A percentile compares a stretch with the other conserved stretches of the same genome.
Conservation (phyloP, 2,797 vertebrate genomes). For the Geotrypetes seraphini region DNA sequence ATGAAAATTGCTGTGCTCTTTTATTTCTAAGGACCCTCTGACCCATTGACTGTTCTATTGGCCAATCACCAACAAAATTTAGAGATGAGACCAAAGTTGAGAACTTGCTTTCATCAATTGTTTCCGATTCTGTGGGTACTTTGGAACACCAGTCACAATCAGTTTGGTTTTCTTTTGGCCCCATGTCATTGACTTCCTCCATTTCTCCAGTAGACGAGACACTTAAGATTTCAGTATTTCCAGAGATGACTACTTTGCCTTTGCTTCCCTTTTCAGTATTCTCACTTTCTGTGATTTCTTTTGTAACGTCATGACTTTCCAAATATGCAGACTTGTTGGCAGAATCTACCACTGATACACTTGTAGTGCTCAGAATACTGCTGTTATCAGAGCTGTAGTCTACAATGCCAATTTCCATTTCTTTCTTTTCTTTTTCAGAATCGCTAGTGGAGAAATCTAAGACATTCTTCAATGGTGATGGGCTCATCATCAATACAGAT, state of each 20-base stretch:
- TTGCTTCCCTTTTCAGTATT: constrained; percentile 1
- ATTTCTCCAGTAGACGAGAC: not conserved
- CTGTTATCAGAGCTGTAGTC: constrained; percentile 8
- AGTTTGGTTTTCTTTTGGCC: constrained; percentile 5
- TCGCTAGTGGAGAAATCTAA: not conserved
- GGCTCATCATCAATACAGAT: not conserved
- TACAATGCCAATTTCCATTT: constrained; percentile 2
- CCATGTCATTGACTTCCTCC: constrained; percentile 7
- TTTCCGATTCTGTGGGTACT: constrained; percentile 6
- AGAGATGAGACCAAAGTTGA: constrained; percentile 25
- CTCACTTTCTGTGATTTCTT: constrained; percentile 2
- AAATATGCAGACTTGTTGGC: constrained; percentile 8
- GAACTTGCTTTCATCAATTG: constrained; percentile 9
- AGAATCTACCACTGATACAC: constrained; percentile 13
- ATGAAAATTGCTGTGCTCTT: too few relatives aligned
- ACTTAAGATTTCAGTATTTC: not conserved
- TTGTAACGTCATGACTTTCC: constrained; percentile 15
- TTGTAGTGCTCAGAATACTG: not conserved
- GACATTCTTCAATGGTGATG: constrained; percentile 12
- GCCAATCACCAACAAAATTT: constrained; percentile 85
- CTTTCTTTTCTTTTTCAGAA: constrained; percentile 24
- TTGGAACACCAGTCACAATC: constrained; percentile 5
- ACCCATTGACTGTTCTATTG: constrained; percentile 60
- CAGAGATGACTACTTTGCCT: not conserved
- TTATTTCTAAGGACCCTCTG: constrained; percentile 58